A percentile compares a stretch with the other conserved stretches of the same genome.
Evolutionary conservation across 2,888 invertebrate species (phyloP).

Genomic region (Itoplectis maculator): DNA sequence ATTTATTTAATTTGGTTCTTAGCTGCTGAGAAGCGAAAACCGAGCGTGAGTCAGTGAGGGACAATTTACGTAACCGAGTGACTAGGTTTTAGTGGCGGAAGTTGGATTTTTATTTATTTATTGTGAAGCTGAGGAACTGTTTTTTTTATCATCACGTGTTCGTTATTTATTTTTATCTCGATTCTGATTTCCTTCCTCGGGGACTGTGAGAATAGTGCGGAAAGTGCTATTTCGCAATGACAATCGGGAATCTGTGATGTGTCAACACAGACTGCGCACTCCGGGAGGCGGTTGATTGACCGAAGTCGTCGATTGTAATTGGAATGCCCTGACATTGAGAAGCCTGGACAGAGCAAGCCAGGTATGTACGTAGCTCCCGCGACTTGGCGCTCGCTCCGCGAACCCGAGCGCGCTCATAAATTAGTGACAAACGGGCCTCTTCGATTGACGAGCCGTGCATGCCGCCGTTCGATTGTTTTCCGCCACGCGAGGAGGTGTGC

Average conservation of each 20-base stretch:
- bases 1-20: not conserved
- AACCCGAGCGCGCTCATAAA: not conserved
- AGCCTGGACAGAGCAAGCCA: conserved; percentile 44
- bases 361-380: conserved; percentile 52
- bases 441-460: not conserved
- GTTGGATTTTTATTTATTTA: not conserved
- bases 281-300: conserved; percentile 48
- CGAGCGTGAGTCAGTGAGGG: conserved; percentile 1
- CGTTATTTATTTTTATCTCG: conserved; percentile 26
- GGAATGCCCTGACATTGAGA: conserved; percentile 64
- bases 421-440: not conserved
- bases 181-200: conserved; percentile 17
- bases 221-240: conserved; percentile 47
- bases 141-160: conserved; percentile 10
- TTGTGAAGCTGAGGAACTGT: not conserved
- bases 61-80: not conserved
- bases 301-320: conserved; percentile 59
- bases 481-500: not conserved
- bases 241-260: conserved; percentile 58
- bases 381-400: not conserved
- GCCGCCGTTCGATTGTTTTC: not conserved
- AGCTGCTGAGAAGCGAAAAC: not conserved
- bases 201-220: conserved; percentile 41
- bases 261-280: conserved; percentile 35
- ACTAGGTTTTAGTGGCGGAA: not conserved